Evolutionary conservation across 2,888 invertebrate species (phyloP).

Genomic region (Alloscopus bannaensis): DNA sequence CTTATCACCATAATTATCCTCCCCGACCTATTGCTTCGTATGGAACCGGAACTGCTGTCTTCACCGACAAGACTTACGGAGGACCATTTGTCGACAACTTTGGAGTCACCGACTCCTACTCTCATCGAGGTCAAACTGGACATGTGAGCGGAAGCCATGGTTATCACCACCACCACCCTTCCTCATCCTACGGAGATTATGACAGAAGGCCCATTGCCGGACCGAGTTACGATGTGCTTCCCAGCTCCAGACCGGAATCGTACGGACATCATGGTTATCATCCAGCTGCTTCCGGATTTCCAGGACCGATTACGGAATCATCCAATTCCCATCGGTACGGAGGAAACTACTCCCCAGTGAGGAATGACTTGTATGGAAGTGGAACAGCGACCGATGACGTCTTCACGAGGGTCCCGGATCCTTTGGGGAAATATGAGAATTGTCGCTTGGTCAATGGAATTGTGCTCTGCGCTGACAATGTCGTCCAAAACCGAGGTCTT

Average conservation of each 20-base stretch:
- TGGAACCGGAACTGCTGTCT: background rate
- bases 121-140: constrained; percentile 16
- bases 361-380: constrained; percentile 39
- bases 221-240: background rate
- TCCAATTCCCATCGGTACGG: constrained; percentile 4
- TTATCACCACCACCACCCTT: too few species aligned
- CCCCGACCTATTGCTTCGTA: constrained; percentile 38
- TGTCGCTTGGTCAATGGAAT: constrained; percentile 67
- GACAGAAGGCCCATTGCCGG: constrained; percentile 45
- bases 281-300: constrained; percentile 49
- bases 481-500: constrained; percentile 5
- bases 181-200: constrained; percentile 37
- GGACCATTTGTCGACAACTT: constrained; percentile 28
- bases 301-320: constrained; percentile 46
- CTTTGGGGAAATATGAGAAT: constrained; percentile 68
- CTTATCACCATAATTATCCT: constrained; percentile 27
- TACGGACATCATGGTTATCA: constrained; percentile 48
- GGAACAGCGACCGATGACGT: background rate
- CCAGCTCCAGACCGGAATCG: background rate
- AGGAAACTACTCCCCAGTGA: background rate
- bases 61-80: constrained; percentile 40
- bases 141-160: constrained; percentile 41
- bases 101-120: constrained; percentile 20
- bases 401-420: constrained; percentile 57
- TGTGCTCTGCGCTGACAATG: constrained; percentile 70